These are phyloP conservation scores for Nannobrachium achirus DNA, from an alignment of 2,113 vertebrate species.

Conservation along the genomic window DNA sequence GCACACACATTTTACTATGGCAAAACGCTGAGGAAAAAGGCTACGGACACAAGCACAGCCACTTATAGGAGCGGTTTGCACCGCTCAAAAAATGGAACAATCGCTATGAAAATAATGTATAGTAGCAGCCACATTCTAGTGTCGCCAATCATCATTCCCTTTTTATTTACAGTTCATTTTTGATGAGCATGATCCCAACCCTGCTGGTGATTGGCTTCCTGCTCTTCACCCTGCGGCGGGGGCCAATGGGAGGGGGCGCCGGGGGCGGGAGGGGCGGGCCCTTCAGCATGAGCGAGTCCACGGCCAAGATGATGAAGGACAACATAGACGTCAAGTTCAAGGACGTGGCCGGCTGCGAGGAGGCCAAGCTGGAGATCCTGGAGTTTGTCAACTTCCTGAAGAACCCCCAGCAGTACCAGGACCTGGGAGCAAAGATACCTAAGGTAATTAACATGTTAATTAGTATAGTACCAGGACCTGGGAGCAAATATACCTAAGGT, in stretches of 20 bases:
- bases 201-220: conserved; percentile 71
- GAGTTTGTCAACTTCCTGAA: conserved; percentile 81
- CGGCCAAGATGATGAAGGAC: conserved; percentile 73
- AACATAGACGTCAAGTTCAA: conserved; percentile 64
- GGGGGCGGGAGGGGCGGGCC: conserved; percentile 61
- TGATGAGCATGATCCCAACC: conserved; percentile 69
- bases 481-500: no score
- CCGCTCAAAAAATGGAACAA: background rate
- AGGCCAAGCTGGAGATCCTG: conserved; percentile 78
- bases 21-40: no score
- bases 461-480: no score
- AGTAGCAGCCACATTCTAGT: no score
- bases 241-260: conserved; percentile 57
- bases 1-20: no score
- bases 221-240: conserved; percentile 65
- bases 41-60: no score
- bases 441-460: no score
- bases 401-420: conserved; percentile 77
- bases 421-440: conserved; percentile 79
- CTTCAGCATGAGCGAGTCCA: conserved; percentile 74
- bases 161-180: conserved; percentile 58
- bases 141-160: no score
- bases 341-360: conserved; percentile 78
- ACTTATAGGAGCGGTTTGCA: no score
- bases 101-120: background rate